Percentiles rank a stretch among this genome's conserved stretches.
Evolutionary conservation across 2,888 invertebrate species (phyloP).

Genomic region (Lutraria lutraria): DNA sequence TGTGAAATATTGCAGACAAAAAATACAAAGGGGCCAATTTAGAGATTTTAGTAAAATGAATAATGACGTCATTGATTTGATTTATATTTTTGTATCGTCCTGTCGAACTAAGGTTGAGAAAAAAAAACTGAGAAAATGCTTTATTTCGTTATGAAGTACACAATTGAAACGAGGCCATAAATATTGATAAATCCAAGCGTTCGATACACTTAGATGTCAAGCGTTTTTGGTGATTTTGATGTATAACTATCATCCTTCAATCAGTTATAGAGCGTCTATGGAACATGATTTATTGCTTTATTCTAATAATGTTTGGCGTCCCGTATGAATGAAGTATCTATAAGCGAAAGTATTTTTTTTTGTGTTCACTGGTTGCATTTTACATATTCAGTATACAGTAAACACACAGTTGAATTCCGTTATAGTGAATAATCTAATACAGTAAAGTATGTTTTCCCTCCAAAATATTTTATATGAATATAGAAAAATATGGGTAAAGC

Average conservation of each 20-base stretch:
- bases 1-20: not conserved
- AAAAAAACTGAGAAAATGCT: too few relatives aligned
- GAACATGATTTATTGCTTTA: not conserved
- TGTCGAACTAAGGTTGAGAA: too few relatives aligned
- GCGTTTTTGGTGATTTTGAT: not conserved
- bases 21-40: not conserved
- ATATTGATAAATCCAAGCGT: not conserved
- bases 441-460: too few relatives aligned
- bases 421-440: too few relatives aligned
- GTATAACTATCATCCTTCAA: not conserved
- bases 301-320: not conserved
- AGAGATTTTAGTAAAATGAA: not conserved
- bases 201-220: not conserved
- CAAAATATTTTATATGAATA: too few relatives aligned
- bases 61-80: too few relatives aligned
- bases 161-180: not conserved
- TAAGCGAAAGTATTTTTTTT: not conserved
- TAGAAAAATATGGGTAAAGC: too few relatives aligned
- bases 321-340: not conserved
- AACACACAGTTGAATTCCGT: not conserved
- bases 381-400: too few relatives aligned
- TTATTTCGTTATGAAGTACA: not conserved
- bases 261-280: constrained; percentile 9
- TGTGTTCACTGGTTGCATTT: not conserved
- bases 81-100: too few relatives aligned